Evolutionary conservation across 1,140 invertebrate genomes (phyloP), one percentile per base, ranked within the genome.

Genomic region (Platyscapa corneri): DNA sequence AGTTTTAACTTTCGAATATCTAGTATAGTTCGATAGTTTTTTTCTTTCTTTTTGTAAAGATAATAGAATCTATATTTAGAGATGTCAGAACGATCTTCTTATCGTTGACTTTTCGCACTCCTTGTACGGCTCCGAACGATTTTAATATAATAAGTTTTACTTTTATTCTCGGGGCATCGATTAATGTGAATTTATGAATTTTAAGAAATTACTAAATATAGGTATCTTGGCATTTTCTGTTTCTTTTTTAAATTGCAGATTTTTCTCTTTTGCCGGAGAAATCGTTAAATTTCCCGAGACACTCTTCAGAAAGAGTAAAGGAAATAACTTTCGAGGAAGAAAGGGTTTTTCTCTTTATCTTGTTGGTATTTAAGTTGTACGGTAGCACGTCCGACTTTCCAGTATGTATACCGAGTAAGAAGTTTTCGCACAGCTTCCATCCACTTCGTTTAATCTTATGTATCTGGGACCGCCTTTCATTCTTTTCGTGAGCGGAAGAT

Each of bases 401-500:
- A 8, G 75, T 60, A 1, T 37, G 18, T 20, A 56, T 34, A 80
- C 42, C 65, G n/a, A n/a, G 30, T 20, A 20, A 30, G 42, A 78
- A 64, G 77, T 60, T 74, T 75, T 76, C 65, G 78, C 84, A 49
- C 67, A 53, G 78, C 53, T 70, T 83, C 67, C 60, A 42, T 76
- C 34, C 70, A 70, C 75, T 85, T 87, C 86, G 81, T 87, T 87
- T 87, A 87, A 87, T 87, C 84, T 87, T 82, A 80, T 75, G 67
- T 72, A 80, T 83, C 82, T 81, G 74, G 72, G 7, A 6, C 34
- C 49, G 65, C 23, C 42, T 53, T 34, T 30, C 32, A 76, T 37
- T 49, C 64, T 76, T 49, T 79, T 3, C n/a, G 39, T 32, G 75
- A 53, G n/a, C 23, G 18, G 0, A n/a, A 37, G 75, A 53, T 76